A percentile compares a stretch with the other conserved stretches of the same genome.
phyloP scores from a whole-genome alignment of 2,113 vertebrate genomes.

The Gnathonemus longibarbis region DNA sequence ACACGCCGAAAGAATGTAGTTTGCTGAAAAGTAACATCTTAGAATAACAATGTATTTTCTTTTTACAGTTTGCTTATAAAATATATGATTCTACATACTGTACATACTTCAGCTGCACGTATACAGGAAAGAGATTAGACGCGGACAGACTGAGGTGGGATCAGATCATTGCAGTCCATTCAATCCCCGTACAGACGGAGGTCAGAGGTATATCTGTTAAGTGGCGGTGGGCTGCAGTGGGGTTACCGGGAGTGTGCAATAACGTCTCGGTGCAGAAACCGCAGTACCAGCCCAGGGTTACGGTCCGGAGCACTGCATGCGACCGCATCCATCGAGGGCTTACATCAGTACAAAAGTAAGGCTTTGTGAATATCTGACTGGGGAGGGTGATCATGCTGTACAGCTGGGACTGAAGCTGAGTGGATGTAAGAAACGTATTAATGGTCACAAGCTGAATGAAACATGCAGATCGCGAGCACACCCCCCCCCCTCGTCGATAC shows the following conservation, averaged over 20 bases:
- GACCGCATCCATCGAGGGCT: conserved; percentile 23
- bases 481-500: neutral
- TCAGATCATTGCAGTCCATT: neutral
- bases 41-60: neutral
- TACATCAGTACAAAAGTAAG: conserved; percentile 49
- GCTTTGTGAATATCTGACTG: conserved; percentile 39
- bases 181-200: neutral
- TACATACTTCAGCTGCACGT: conserved; percentile 30
- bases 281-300: neutral
- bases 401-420: neutral
- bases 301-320: conserved; percentile 19
- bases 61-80: conserved; percentile 23
- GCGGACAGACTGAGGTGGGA: neutral
- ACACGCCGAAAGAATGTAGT: neutral
- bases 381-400: neutral
- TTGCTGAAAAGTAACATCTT: neutral
- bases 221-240: neutral
- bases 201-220: neutral
- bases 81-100: conserved; percentile 28
- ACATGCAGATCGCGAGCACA: neutral
- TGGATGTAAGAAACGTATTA: neutral
- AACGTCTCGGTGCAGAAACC: neutral
- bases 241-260: neutral
- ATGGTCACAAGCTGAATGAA: neutral
- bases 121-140: conserved; percentile 18